These are phyloP conservation scores for Botia almorhae DNA, from an alignment of 2,797 vertebrate species.

Conservation along the genomic window DNA sequence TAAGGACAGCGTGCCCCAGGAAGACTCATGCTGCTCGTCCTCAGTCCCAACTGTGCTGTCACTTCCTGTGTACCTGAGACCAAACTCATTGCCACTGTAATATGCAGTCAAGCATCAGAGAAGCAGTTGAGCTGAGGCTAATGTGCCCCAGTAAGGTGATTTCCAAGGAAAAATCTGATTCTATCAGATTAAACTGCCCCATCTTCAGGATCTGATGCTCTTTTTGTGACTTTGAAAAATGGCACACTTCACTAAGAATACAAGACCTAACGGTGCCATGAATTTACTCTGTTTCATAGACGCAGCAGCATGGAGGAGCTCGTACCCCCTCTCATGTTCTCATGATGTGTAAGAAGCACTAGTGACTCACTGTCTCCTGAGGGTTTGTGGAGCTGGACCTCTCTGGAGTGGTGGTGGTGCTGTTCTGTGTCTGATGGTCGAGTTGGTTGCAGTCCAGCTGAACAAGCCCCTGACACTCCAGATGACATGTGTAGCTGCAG, in stretches of 20 bases:
- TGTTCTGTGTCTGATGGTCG: slow-evolving; percentile 65
- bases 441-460: slow-evolving; percentile 89
- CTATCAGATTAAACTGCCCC: not conserved
- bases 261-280: not conserved
- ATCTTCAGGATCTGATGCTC: not conserved
- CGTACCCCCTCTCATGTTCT: not conserved
- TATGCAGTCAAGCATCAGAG: slow-evolving; percentile 4
- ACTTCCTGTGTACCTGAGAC: slow-evolving; percentile 36
- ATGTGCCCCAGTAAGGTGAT: slow-evolving; percentile 2
- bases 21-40: slow-evolving; percentile 1
- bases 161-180: slow-evolving; percentile 9
- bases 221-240: not conserved
- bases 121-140: slow-evolving; percentile 12
- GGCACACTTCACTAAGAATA: not conserved
- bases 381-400: slow-evolving; percentile 56
- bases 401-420: slow-evolving; percentile 73
- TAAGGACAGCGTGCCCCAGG: not conserved
- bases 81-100: not conserved
- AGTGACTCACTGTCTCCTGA: slow-evolving; percentile 67
- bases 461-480: slow-evolving; percentile 85
- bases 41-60: slow-evolving; percentile 19
- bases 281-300: not conserved
- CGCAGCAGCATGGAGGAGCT: not conserved
- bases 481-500: slow-evolving; percentile 93
- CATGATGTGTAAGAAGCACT: not conserved